Base-by-base conservation (phyloP, 2,797 vertebrate genomes). In the Sebastolobus altivelis region DNA sequence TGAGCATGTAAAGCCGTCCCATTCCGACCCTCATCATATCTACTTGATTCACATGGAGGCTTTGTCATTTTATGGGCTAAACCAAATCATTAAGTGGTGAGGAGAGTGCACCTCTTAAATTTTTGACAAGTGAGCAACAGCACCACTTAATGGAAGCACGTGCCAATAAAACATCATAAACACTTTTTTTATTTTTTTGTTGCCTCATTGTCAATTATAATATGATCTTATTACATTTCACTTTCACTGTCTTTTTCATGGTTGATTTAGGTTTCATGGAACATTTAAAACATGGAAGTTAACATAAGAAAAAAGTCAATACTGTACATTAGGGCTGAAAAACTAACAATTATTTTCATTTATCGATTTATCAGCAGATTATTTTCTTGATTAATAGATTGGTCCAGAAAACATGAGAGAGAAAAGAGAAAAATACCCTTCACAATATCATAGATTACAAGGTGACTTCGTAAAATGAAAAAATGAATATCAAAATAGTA, bases 271-370 rank as follows among this genome's bases (percentile, higher is more conserved):
- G 18, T 31, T 56, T 63, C 6, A 76, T 20, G 4, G 12, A 69
- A n/a, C 10, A 0, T 1, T 46, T 14, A 0, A 46, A 46, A 18
- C 16, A 46, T 46, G 0, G 0, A 46, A 1, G 0, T 46, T 46
- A 46, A 46, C 43, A 46, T 13, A 62, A 59, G 7, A 31, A 25
- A 29, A 29, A 65, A 20, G 13, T 35, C 5, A 66, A 75, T 16
- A 0, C 6, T n/a, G n/a, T 8, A 40, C 20, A 25, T 38, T 6
- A 0, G 43, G 43, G 3, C 1, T 46, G 43, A 46, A 46, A 46
- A 46, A 46, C 18, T 35, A n/a, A 11, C 33, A 37, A 62, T 22
- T 22, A 62, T 22, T 38, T 37, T 20, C 33, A 62, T 62, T 37
- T n/a, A 35, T 61, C 10, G 2, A 10, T 35, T 61, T 5, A 35